phyloP scores from a whole-genome alignment of 2,797 vertebrate genomes.

The Sarcoramphus papa region DNA sequence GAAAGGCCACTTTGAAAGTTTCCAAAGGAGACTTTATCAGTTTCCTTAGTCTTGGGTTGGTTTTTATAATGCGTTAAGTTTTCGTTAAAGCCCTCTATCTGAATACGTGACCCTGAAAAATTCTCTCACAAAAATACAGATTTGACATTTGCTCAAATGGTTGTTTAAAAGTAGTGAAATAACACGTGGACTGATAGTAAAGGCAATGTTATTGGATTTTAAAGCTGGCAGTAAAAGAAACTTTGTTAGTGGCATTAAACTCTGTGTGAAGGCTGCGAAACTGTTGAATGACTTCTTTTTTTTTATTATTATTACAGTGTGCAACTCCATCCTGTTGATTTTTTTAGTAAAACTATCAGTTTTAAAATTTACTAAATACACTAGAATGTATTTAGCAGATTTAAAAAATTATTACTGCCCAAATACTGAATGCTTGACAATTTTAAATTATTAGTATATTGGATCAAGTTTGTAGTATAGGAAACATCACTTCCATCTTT shows the following conservation, averaged over 20 bases:
- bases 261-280: neutral
- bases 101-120: neutral
- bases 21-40: neutral
- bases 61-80: neutral
- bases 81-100: neutral
- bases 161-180: neutral
- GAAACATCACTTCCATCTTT: neutral
- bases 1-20: neutral
- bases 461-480: neutral
- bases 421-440: neutral
- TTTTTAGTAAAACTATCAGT: neutral
- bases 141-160: neutral
- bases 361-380: neutral
- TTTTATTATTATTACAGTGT: neutral
- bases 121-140: neutral
- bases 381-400: neutral
- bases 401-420: neutral
- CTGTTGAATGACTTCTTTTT: neutral
- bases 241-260: neutral
- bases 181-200: neutral
- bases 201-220: constrained; percentile 11
- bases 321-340: neutral
- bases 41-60: neutral
- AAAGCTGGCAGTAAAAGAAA: constrained; percentile 12
- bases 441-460: neutral